phyloP scores from a whole-genome alignment of 2,797 vertebrate species.

The Tinamus major region DNA sequence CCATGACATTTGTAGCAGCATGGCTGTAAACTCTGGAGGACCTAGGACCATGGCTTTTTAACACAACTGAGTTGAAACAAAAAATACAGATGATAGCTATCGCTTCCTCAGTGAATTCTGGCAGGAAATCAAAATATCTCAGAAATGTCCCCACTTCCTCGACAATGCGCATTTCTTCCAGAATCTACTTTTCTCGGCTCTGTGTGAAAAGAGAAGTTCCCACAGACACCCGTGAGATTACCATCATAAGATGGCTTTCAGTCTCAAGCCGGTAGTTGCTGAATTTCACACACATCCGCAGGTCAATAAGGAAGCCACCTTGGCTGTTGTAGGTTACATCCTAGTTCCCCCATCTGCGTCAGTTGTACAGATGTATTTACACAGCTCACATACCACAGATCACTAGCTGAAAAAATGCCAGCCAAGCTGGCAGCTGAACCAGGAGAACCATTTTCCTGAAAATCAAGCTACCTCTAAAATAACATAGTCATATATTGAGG shows the following conservation, averaged over 20 bases:
- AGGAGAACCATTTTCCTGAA: not conserved
- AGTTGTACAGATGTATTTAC: constrained; percentile 48
- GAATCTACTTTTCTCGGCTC: constrained; percentile 30
- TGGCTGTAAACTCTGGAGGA: not conserved
- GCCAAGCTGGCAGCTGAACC: constrained; percentile 31
- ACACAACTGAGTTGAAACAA: not conserved
- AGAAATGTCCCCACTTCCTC: constrained; percentile 6
- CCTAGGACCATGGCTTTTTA: not conserved
- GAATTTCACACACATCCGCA: constrained; percentile 67
- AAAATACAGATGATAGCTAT: not conserved
- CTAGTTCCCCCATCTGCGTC: constrained; percentile 37
- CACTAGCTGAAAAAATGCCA: constrained; percentile 13
- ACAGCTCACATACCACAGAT: constrained; percentile 54
- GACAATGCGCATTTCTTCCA: not conserved
- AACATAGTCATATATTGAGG: rapidly evolving
- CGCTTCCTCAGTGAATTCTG: not conserved
- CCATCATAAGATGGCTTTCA: constrained; percentile 29
- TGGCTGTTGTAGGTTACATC: constrained; percentile 47
- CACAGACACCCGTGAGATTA: constrained; percentile 41
- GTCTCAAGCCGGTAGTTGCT: constrained; percentile 46
- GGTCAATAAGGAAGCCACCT: constrained; percentile 71
- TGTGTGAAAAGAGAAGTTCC: constrained; percentile 67
- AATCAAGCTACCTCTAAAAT: not conserved
- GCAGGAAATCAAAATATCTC: constrained; percentile 48
- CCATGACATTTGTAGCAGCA: constrained; percentile 14